phyloP scores from a whole-genome alignment of 2,888 invertebrate genomes.

The Stenchaetothrips biformis region DNA sequence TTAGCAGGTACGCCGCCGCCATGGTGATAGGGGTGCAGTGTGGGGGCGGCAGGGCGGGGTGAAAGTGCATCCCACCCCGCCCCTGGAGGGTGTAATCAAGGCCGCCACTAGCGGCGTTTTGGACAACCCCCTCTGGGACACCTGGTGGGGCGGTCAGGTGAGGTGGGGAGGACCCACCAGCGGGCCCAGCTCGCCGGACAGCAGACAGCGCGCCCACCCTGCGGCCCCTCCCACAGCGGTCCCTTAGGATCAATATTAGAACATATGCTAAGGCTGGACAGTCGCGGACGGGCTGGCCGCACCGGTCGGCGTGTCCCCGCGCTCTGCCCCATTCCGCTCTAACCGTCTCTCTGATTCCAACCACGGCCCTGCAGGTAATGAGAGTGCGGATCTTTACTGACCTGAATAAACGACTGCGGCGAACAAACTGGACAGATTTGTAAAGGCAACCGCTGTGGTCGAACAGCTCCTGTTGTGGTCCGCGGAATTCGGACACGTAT shows the following conservation, averaged over 20 bases:
- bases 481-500: conserved; percentile 1
- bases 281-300: not conserved
- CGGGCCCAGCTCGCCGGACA: too few relatives aligned
- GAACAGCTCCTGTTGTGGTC: not conserved
- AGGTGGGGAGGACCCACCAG: too few relatives aligned
- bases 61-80: too few relatives aligned
- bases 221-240: not conserved
- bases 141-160: too few relatives aligned
- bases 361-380: not conserved
- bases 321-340: not conserved
- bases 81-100: too few relatives aligned
- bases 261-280: conserved; percentile 16
- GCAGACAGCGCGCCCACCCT: not conserved
- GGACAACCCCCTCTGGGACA: too few relatives aligned
- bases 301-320: not conserved
- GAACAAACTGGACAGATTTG: not conserved
- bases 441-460: not conserved
- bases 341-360: not conserved
- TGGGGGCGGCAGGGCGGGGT: too few relatives aligned
- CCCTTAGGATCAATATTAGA: conserved; percentile 16
- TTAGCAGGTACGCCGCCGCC: too few relatives aligned
- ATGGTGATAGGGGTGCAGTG: too few relatives aligned
- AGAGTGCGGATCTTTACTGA: not conserved
- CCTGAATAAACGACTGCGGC: not conserved
- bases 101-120: too few relatives aligned